A percentile compares a stretch with the other conserved stretches of the same genome.
These are phyloP conservation scores for Euphonia xanthogaster DNA, from an alignment of 2,797 vertebrate species.

Conservation along the genomic window DNA sequence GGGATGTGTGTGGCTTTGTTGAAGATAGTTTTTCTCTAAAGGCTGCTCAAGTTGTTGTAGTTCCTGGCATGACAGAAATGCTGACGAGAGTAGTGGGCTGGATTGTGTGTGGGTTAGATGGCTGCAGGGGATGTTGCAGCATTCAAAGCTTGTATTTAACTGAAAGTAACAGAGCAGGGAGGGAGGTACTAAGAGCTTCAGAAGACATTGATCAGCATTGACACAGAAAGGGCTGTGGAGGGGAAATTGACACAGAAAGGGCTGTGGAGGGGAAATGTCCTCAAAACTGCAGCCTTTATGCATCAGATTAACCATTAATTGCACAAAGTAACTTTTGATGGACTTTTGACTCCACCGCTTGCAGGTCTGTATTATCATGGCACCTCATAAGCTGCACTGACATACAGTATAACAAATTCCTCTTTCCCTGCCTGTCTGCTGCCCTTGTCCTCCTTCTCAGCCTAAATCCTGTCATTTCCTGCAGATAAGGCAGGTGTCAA, in stretches of 20 bases:
- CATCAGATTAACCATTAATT: background rate
- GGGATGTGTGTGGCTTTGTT: background rate
- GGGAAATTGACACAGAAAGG: background rate
- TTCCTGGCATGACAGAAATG: background rate
- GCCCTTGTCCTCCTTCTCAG: background rate
- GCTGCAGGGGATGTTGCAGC: background rate
- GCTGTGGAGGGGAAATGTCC: no score
- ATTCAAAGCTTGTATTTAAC: background rate
- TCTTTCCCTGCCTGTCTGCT: background rate
- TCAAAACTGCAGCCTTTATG: background rate
- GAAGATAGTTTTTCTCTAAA: background rate
- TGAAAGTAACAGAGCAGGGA: background rate
- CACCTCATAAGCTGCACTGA: background rate
- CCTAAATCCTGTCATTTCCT: background rate
- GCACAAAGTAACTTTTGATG: background rate
- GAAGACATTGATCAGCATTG: background rate
- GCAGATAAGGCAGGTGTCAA: conserved; percentile 24
- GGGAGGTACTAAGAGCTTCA: background rate
- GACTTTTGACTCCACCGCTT: background rate
- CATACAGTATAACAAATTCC: background rate
- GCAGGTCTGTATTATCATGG: background rate
- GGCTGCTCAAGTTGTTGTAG: background rate
- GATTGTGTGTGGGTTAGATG: background rate
- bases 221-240: background rate
- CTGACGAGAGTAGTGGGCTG: background rate